These are phyloP conservation scores for Pecten maximus DNA, from an alignment of 2,888 invertebrate genomes.

Conservation along the genomic window DNA sequence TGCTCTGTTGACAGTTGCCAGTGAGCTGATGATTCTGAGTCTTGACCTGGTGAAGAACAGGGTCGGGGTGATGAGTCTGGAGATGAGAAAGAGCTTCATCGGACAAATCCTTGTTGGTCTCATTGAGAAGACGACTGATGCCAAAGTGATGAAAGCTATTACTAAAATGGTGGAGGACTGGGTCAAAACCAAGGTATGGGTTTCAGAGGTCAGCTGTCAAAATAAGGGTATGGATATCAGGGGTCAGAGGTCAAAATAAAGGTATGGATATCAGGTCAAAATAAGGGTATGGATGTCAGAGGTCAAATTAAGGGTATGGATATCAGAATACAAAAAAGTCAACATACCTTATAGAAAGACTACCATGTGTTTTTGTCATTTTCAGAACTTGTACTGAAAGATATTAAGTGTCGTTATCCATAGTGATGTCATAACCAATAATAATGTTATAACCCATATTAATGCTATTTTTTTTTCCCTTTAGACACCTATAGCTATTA, in stretches of 20 bases:
- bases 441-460: no score
- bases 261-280: no score
- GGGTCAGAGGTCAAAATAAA: background rate
- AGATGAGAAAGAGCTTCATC: slow-evolving; percentile 96
- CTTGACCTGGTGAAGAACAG: slow-evolving; percentile 96
- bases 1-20: slow-evolving; percentile 83
- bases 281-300: no score
- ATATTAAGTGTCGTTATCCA: no score
- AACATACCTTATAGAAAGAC: no score
- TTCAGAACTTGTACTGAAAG: no score
- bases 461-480: slow-evolving; percentile 41
- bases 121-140: slow-evolving; percentile 96
- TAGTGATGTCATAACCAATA: no score
- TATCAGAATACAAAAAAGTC: no score
- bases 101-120: slow-evolving; percentile 94
- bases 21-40: slow-evolving; percentile 91
- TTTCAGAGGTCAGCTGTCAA: background rate
- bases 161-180: slow-evolving; percentile 97
- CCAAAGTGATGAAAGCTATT: slow-evolving; percentile 92
- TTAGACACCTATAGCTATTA: slow-evolving; percentile 87
- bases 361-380: no score
- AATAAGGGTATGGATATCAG: background rate
- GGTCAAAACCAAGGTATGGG: slow-evolving; percentile 88
- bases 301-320: no score
- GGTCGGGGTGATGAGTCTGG: slow-evolving; percentile 95